Conservation (phyloP, 2,113 vertebrate species). For the Balaenoptera acutorostrata region DNA sequence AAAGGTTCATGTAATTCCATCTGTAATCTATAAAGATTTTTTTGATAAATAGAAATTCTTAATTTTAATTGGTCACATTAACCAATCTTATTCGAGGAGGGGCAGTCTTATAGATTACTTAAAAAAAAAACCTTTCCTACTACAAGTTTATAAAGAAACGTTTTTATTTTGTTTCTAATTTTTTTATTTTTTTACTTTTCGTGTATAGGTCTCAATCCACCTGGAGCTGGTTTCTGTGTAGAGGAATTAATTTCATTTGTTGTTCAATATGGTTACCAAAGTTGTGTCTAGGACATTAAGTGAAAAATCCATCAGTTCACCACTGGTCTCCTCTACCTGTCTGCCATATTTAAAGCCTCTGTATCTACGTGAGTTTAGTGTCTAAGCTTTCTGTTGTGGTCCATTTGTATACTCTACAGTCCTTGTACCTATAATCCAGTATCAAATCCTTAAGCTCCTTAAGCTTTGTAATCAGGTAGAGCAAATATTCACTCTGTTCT, state of each 20-base stretch:
- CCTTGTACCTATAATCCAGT: not conserved
- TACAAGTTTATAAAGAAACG: not conserved
- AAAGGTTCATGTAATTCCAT: not conserved
- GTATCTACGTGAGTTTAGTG: too few relatives aligned
- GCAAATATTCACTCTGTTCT: not conserved
- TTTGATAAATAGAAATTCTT: not conserved
- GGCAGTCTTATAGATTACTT: not conserved
- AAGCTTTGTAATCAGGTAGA: not conserved
- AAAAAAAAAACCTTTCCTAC: not conserved
- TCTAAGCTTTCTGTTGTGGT: not conserved
- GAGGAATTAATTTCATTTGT: not conserved
- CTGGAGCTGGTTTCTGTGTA: not conserved
- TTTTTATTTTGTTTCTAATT: not conserved
- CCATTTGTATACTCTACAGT: too few relatives aligned
- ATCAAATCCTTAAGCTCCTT: not conserved
- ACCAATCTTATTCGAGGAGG: not conserved
- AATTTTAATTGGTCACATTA: not conserved
- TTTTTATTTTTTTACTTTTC: not conserved
- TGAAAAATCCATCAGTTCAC: not conserved
- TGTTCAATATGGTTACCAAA: not conserved
- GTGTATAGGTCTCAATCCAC: not conserved
- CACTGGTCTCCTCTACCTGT: too few relatives aligned
- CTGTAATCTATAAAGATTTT: not conserved
- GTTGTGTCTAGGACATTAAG: not conserved
- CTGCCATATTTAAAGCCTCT: not conserved